Conservation (phyloP, 2,797 vertebrate genomes). For the Phrynocephalus guinanensis region DNA sequence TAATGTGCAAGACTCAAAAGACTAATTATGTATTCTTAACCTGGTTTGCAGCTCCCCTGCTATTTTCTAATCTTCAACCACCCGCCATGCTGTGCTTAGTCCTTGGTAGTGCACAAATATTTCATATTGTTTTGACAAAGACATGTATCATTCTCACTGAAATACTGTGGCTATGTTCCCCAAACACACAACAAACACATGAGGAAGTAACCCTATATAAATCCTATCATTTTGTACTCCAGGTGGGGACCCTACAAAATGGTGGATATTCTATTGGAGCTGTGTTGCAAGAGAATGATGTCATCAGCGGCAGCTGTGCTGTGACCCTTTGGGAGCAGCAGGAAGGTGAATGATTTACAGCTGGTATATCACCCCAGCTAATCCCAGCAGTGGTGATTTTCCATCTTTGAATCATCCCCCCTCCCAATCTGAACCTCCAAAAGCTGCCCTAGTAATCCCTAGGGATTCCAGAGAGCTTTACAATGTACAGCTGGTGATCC, state of each 20-base stretch:
- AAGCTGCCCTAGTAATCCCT: no score
- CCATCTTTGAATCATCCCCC: no score
- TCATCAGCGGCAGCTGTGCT: no score
- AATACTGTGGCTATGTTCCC: background rate
- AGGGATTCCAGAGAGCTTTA: no score
- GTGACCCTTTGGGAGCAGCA: no score
- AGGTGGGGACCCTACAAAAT: no score
- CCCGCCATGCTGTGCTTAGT: background rate
- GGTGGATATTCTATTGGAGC: background rate
- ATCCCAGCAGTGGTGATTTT: no score
- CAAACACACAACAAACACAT: background rate
- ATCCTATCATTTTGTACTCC: background rate
- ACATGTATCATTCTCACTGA: background rate
- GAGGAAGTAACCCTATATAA: background rate
- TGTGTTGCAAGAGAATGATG: background rate
- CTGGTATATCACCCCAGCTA: no score
- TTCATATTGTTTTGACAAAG: background rate
- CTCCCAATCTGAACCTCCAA: no score
- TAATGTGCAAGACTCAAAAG: background rate
- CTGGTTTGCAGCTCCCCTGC: background rate
- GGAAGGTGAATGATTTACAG: no score
- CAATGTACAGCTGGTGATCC: no score
- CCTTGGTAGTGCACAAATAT: constrained; percentile 7
- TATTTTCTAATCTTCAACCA: background rate
- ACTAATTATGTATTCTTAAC: background rate